These are phyloP conservation scores for Resseliella maxima DNA, from an alignment of 2,888 invertebrate genomes.

Conservation along the genomic window DNA sequence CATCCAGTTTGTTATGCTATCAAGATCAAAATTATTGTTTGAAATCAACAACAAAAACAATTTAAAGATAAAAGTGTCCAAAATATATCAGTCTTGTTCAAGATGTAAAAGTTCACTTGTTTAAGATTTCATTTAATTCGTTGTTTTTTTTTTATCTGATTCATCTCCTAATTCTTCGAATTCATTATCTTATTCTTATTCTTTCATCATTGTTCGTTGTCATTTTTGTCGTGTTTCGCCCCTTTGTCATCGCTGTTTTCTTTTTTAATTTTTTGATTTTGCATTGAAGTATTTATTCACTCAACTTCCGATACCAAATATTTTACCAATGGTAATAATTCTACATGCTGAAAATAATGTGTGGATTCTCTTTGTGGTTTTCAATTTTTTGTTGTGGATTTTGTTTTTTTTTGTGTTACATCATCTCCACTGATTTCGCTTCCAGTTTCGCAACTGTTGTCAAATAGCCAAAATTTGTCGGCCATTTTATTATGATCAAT, in stretches of 20 bases:
- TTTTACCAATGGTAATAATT: too few relatives aligned
- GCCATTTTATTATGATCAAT: constrained; percentile 60
- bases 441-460: constrained; percentile 56
- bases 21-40: too few relatives aligned
- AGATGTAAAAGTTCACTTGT: constrained; percentile 11
- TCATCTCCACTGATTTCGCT: background rate
- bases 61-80: constrained; percentile 3
- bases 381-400: background rate
- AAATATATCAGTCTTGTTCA: constrained; percentile 31
- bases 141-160: background rate
- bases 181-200: too few relatives aligned
- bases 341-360: too few relatives aligned
- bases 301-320: too few relatives aligned
- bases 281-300: background rate
- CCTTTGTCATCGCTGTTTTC: too few relatives aligned
- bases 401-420: background rate
- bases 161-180: background rate
- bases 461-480: constrained; percentile 59
- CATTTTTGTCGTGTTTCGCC: background rate
- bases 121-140: background rate
- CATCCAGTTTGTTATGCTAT: too few relatives aligned
- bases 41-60: background rate
- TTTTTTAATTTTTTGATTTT: too few relatives aligned
- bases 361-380: background rate
- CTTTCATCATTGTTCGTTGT: background rate